Evolutionary conservation across 2,113 vertebrate species (phyloP), one percentile per base, ranked within the genome.

Genomic region (Numida meleagris): DNA sequence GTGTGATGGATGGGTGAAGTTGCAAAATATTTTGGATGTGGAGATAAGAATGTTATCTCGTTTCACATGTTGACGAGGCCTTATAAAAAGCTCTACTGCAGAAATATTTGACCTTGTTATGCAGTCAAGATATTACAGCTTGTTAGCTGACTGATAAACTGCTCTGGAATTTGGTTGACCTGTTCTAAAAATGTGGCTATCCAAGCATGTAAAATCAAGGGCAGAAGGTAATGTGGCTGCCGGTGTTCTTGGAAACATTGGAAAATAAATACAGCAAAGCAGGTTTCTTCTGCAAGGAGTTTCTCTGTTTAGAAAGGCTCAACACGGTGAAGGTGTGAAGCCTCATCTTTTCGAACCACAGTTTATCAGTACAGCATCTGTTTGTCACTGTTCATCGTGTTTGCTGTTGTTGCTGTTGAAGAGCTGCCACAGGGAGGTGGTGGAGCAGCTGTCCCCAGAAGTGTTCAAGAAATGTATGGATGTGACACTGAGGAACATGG

Each of bases 101-200:
- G 75, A 96, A 97, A 92, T 93, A 93, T 84, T 94, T 95, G 90
- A 95, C 82, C 84, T 96, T 90, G 93, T 90, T 95, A 86, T 92
- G 95, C 70, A 88, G 75, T 89, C 84, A 90, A 94, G 73, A 88
- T 90, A 88, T 88, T 89, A 71, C 33, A 78, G 88, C 78, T 94
- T 90, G 68, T 96, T 94, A 96, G 77, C 93, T 31, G 31, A 62
- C 91, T 96, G 95, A 97, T 95, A 95, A 92, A 91, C 71, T 82
- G 68, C 83, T 91, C 58, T 71, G 94, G 93, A 95, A 97, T 97
- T 96, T 84, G 50, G 58, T 93, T 95, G 95, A 93, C 86, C 79
- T 8, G 10, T 58, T 89, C 72, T 80, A 76, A 94, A 95, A 90
- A 90, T 82, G 78, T 79, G 90, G 76, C 76, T 75, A 75, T 85